Conservation (phyloP, 1,140 invertebrate species). For the Pachyrhynchus sulphureomaculatus region DNA sequence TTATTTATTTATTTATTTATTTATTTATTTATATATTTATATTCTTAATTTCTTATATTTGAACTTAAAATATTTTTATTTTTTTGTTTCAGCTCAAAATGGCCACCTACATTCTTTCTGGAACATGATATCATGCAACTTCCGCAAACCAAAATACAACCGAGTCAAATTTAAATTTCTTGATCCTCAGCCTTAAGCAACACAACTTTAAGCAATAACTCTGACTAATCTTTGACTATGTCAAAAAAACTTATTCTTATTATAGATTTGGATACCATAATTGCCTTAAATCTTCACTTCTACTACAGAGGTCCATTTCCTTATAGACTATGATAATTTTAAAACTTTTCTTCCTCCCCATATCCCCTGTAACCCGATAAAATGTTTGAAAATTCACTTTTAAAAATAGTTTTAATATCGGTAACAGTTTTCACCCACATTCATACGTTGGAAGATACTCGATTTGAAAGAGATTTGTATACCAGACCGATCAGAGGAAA, state of each 20-base stretch:
- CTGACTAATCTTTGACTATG: constrained; percentile 36
- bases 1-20: background rate
- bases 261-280: constrained; percentile 51
- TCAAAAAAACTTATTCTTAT: constrained; percentile 48
- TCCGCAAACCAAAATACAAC: constrained; percentile 34
- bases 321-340: constrained; percentile 13
- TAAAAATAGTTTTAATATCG: constrained; percentile 36
- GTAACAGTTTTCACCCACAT: constrained; percentile 24
- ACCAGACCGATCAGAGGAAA: constrained; percentile 22
- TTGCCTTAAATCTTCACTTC: constrained; percentile 19
- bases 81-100: constrained; percentile 34
- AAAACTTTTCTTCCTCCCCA: constrained; percentile 16
- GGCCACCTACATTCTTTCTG: background rate
- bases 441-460: constrained; percentile 14
- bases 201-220: constrained; percentile 32
- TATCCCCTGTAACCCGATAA: constrained; percentile 29
- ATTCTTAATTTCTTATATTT: background rate
- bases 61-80: background rate
- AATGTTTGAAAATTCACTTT: constrained; percentile 29
- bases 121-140: constrained; percentile 35
- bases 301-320: constrained; percentile 16
- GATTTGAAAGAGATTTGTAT: constrained; percentile 9
- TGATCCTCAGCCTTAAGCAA: constrained; percentile 22
- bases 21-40: background rate
- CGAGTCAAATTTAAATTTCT: constrained; percentile 36